phyloP scores from a whole-genome alignment of 53 echinoderm and acorn worm genomes.

The Temnopleurus reevesii region DNA sequence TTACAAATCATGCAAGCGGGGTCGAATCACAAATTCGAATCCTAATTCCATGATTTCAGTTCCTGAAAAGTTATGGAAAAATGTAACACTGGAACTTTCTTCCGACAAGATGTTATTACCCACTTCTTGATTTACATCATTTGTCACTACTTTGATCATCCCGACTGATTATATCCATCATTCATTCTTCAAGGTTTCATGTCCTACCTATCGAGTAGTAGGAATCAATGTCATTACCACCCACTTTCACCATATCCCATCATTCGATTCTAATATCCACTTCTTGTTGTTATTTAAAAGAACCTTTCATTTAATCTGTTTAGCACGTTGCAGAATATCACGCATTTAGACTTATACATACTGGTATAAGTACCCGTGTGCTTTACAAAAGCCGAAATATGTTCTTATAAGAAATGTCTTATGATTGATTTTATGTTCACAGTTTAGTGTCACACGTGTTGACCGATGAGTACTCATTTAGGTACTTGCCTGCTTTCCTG shows the following conservation, averaged over 20 bases:
- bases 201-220: too few species aligned
- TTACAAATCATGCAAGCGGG: neutral
- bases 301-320: neutral
- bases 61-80: neutral
- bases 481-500: slow-evolving; percentile 86
- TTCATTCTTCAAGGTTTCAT: too few species aligned
- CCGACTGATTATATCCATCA: neutral
- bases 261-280: neutral
- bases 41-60: neutral
- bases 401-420: too few species aligned
- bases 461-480: slow-evolving; percentile 83
- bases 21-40: neutral
- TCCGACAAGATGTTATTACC: neutral
- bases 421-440: slow-evolving; percentile 41
- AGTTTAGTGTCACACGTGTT: slow-evolving; percentile 92
- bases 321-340: neutral
- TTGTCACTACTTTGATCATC: neutral
- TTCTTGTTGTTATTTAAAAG: neutral
- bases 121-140: neutral
- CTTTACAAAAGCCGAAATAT: too few species aligned
- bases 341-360: neutral
- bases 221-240: too few species aligned
- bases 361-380: neutral
- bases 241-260: neutral
- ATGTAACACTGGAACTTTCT: neutral